Evolutionary conservation across 2,888 invertebrate genomes (phyloP).

Genomic region (Ommatoiulus sabulosus): DNA sequence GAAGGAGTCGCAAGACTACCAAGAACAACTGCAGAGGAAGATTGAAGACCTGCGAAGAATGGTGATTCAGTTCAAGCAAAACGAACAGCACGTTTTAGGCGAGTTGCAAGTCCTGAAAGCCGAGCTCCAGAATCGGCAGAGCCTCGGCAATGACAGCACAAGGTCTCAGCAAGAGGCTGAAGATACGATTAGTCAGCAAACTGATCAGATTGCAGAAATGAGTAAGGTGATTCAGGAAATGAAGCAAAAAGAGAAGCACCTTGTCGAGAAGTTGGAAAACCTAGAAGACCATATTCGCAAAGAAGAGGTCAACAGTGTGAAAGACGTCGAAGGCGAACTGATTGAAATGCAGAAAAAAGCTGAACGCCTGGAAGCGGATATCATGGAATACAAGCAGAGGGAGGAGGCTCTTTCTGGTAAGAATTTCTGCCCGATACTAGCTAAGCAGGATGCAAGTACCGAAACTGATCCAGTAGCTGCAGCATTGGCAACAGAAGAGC

Average conservation of each 20-base stretch:
- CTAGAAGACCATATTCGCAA: not conserved
- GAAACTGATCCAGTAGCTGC: not conserved
- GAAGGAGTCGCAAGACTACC: not conserved
- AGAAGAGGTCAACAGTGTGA: not conserved
- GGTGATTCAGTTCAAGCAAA: not conserved
- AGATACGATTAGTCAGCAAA: not conserved
- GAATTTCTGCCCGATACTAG: not conserved
- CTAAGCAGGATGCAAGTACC: not conserved
- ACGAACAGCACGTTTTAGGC: constrained; percentile 13
- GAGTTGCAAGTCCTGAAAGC: not conserved
- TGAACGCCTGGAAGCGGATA: not conserved
- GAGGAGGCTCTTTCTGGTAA: not conserved
- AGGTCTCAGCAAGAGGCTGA: not conserved
- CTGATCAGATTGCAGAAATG: not conserved
- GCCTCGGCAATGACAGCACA: not conserved
- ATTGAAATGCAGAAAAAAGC: not conserved
- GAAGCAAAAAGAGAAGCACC: not conserved
- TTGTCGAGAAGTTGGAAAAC: constrained; percentile 4
- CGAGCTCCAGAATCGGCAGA: not conserved
- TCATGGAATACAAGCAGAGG: not conserved
- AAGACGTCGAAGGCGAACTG: not conserved
- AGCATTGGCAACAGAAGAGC: not conserved
- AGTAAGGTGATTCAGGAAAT: not conserved
- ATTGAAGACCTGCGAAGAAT: not conserved
- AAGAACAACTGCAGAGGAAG: not conserved